Percentiles rank a stretch among this genome's conserved stretches.
phyloP scores from a whole-genome alignment of 2,888 invertebrate genomes.

The Lucinisca nassula region DNA sequence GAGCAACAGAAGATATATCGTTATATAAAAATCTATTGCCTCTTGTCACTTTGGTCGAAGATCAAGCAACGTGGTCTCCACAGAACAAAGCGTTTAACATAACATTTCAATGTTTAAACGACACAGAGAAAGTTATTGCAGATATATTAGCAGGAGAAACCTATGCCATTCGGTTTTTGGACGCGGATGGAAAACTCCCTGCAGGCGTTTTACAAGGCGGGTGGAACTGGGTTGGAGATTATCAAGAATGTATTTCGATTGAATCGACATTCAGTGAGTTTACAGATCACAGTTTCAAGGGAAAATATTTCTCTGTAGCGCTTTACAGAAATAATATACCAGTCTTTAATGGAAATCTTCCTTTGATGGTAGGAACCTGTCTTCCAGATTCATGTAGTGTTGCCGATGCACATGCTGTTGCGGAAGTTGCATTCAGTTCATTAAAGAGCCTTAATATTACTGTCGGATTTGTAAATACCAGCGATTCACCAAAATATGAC shows the following conservation, averaged over 20 bases:
- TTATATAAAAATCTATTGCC: no score
- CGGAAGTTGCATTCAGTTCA: background rate
- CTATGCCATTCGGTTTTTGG: conserved; percentile 36
- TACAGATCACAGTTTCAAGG: conserved; percentile 20
- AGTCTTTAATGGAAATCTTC: background rate
- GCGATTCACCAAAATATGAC: background rate
- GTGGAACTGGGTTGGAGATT: conserved; percentile 48
- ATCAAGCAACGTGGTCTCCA: no score
- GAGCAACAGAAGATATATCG: no score
- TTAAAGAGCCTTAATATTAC: background rate
- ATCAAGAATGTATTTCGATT: conserved; percentile 47
- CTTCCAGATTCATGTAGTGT: conserved; percentile 46
- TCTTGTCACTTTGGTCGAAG: no score
- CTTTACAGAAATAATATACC: background rate
- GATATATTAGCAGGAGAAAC: background rate
- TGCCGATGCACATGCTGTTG: background rate
- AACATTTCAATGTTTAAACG: conserved; percentile 39
- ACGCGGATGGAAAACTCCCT: conserved; percentile 41
- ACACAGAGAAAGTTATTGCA: conserved; percentile 30
- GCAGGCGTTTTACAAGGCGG: conserved; percentile 44
- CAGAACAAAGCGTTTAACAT: no score
- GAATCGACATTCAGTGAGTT: background rate
- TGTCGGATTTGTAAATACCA: background rate
- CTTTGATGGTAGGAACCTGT: conserved; percentile 39
- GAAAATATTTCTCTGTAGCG: conserved; percentile 45